These are phyloP conservation scores for Dunckerocampus dactyliophorus DNA, from an alignment of 2,113 vertebrate species.

Conservation along the genomic window DNA sequence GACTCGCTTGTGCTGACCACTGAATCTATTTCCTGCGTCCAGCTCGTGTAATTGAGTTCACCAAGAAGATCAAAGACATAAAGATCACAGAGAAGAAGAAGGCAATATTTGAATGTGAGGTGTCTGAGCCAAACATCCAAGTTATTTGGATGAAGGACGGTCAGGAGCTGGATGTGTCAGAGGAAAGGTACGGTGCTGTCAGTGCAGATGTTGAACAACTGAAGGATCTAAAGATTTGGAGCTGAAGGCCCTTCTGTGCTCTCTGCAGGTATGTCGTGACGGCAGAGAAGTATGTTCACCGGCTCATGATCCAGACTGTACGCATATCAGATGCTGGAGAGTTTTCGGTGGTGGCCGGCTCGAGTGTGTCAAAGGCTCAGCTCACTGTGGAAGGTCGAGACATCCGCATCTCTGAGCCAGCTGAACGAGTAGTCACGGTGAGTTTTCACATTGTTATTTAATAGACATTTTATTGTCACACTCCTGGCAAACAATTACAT, in stretches of 20 bases:
- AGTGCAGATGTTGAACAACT: too few relatives aligned
- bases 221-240: neutral
- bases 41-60: slow-evolving; percentile 97
- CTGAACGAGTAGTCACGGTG: slow-evolving; percentile 83
- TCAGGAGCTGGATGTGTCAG: slow-evolving; percentile 83
- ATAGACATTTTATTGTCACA: neutral
- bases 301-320: slow-evolving; percentile 87
- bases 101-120: slow-evolving; percentile 93
- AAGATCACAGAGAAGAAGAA: slow-evolving; percentile 96
- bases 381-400: slow-evolving; percentile 91
- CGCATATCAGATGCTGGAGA: slow-evolving; percentile 89
- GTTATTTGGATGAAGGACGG: slow-evolving; percentile 98
- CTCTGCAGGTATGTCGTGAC: slow-evolving; percentile 78
- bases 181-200: slow-evolving; percentile 79
- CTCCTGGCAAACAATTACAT: neutral
- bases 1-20: neutral
- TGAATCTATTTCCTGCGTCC: neutral
- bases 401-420: slow-evolving; percentile 82
- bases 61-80: slow-evolving; percentile 96
- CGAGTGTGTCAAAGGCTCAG: slow-evolving; percentile 86
- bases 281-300: slow-evolving; percentile 88
- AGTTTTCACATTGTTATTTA: slow-evolving; percentile 5
- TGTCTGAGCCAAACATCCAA: slow-evolving; percentile 91
- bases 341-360: slow-evolving; percentile 91
- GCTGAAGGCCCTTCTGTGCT: neutral